Evolutionary conservation across 2,797 vertebrate genomes (phyloP).

Genomic region (Gila robusta): DNA sequence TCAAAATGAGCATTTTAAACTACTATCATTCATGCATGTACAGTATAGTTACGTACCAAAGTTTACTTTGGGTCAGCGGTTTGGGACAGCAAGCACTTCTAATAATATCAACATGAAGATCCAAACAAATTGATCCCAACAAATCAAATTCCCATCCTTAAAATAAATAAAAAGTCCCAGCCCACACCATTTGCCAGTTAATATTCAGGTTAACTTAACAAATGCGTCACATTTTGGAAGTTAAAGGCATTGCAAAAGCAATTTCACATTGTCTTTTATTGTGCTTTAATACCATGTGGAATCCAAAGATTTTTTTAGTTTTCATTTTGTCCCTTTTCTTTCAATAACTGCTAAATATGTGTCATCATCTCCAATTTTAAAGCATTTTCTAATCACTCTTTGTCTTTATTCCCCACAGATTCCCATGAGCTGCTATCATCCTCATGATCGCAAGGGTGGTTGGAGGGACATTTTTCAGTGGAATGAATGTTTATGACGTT

Average conservation of each 20-base stretch:
- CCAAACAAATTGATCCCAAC: background rate
- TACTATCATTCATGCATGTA: background rate
- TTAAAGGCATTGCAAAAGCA: background rate
- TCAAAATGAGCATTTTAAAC: background rate
- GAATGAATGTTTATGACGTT: conserved; percentile 74
- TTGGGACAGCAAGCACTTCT: background rate
- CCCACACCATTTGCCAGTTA: background rate
- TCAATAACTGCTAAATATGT: background rate
- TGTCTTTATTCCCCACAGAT: conserved; percentile 73
- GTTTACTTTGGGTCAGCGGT: background rate
- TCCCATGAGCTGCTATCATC: conserved; percentile 64
- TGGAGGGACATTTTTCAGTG: conserved; percentile 74
- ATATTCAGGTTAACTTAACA: background rate
- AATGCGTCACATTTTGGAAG: background rate
- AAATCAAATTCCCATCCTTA: background rate
- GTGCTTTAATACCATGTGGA: background rate
- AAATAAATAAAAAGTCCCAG: background rate
- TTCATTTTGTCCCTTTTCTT: background rate
- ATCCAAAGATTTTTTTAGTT: background rate
- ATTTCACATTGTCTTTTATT: background rate
- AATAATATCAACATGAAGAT: background rate
- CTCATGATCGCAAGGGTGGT: conserved; percentile 66
- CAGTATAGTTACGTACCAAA: background rate
- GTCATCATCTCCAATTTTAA: background rate
- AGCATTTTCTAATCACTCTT: conserved; percentile 30